Evolutionary conservation across 2,888 invertebrate genomes (phyloP).

Genomic region (Pristionchus maxplancki): DNA sequence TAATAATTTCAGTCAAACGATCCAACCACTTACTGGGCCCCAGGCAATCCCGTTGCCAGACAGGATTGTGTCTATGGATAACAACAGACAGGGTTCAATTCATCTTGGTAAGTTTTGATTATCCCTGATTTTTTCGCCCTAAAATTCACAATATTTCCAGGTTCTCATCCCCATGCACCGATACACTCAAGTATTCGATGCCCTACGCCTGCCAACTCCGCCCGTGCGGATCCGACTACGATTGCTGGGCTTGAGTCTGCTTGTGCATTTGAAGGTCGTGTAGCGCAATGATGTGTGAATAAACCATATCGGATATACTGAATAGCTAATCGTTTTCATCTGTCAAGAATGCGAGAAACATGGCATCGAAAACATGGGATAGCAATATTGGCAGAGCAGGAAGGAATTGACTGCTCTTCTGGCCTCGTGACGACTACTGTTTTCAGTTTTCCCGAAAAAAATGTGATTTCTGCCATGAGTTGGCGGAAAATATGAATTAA

Average conservation of each 20-base stretch:
- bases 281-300: too few relatives aligned
- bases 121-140: neutral
- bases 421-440: too few relatives aligned
- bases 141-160: neutral
- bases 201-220: neutral
- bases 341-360: too few relatives aligned
- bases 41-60: neutral
- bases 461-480: too few relatives aligned
- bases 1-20: neutral
- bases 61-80: neutral
- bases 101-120: neutral
- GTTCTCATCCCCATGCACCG: slow-evolving; percentile 3
- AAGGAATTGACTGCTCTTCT: too few relatives aligned
- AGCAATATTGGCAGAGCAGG: too few relatives aligned
- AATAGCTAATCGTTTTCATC: too few relatives aligned
- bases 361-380: too few relatives aligned
- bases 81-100: neutral
- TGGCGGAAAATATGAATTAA: too few relatives aligned
- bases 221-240: neutral
- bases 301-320: too few relatives aligned
- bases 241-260: neutral
- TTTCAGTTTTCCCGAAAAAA: too few relatives aligned
- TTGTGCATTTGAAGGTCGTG: too few relatives aligned
- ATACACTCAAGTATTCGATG: neutral
- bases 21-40: neutral